phyloP scores from a whole-genome alignment of 2,888 invertebrate species.

The Drosophila longiperda region DNA sequence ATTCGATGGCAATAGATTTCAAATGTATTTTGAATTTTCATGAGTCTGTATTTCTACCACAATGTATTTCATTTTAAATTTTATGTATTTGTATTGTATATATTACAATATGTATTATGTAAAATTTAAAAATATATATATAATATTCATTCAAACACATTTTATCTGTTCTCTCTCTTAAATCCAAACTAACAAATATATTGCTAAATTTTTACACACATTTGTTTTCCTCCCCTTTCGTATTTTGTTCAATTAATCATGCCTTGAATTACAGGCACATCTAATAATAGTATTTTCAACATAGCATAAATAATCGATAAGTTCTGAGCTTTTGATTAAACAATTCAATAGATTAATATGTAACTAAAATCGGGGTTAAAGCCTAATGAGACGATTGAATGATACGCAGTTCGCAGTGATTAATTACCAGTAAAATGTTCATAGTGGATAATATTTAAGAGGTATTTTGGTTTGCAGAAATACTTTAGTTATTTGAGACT shows the following conservation, averaged over 20 bases:
- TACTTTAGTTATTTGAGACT: conserved; percentile 25
- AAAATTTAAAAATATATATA: background rate
- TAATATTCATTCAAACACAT: background rate
- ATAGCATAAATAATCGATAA: conserved; percentile 34
- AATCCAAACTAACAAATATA: background rate
- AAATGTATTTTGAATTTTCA: background rate
- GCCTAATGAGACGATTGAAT: conserved; percentile 48
- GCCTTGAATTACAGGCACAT: conserved; percentile 30
- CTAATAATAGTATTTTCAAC: conserved; percentile 12
- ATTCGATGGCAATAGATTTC: background rate
- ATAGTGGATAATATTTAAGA: conserved; percentile 19
- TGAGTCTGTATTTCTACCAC: background rate
- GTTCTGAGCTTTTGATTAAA: conserved; percentile 36
- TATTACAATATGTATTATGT: background rate
- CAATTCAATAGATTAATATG: conserved; percentile 57
- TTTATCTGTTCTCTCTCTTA: background rate
- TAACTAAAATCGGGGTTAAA: conserved; percentile 24
- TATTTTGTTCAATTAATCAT: conserved; percentile 44
- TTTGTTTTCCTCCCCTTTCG: background rate
- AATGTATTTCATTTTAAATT: background rate
- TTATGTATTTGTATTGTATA: background rate
- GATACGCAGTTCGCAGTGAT: conserved; percentile 51
- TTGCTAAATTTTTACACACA: background rate
- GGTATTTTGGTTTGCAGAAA: conserved; percentile 29
- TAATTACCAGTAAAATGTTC: conserved; percentile 32